Conservation (phyloP, 2,113 vertebrate species). For the Ptychochromis oligacanthus region DNA sequence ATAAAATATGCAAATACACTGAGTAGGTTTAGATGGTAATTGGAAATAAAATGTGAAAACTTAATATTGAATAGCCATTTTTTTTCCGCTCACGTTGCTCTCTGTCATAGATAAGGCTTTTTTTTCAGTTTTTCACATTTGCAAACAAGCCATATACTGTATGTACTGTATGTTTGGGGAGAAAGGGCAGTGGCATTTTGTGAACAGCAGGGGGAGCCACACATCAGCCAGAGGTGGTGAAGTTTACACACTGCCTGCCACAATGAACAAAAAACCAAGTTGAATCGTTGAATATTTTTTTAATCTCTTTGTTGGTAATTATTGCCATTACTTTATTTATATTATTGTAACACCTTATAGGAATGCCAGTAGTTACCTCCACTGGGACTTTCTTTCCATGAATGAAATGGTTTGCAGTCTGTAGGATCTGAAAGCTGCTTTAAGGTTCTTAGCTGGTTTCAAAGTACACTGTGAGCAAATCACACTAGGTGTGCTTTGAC, state of each 20-base stretch:
- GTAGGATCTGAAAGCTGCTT: slow-evolving; percentile 25
- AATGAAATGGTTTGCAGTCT: slow-evolving; percentile 6
- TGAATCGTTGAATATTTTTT: neutral
- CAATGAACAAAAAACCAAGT: neutral
- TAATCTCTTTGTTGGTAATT: slow-evolving; percentile 14
- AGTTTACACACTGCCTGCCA: slow-evolving; percentile 16
- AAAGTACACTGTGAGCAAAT: slow-evolving; percentile 31
- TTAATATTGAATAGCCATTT: neutral
- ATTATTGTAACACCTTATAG: neutral
- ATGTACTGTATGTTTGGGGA: slow-evolving; percentile 38
- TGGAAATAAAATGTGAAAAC: neutral
- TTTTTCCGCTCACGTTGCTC: slow-evolving; percentile 21
- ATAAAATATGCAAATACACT: neutral
- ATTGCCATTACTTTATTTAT: neutral
- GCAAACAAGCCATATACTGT: slow-evolving; percentile 61
- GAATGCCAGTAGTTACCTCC: slow-evolving; percentile 1
- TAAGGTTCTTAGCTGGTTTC: slow-evolving; percentile 4
- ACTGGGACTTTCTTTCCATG: neutral
- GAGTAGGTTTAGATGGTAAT: neutral
- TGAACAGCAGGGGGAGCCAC: slow-evolving; percentile 64
- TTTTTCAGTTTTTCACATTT: slow-evolving; percentile 16
- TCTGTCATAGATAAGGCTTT: slow-evolving; percentile 11
- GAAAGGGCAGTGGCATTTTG: slow-evolving; percentile 30
- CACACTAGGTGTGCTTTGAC: slow-evolving; percentile 46
- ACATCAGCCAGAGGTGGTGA: slow-evolving; percentile 9